These are phyloP conservation scores for Chaetoderma sp. DNA, from an alignment of 2,888 invertebrate species.

Conservation along the genomic window DNA sequence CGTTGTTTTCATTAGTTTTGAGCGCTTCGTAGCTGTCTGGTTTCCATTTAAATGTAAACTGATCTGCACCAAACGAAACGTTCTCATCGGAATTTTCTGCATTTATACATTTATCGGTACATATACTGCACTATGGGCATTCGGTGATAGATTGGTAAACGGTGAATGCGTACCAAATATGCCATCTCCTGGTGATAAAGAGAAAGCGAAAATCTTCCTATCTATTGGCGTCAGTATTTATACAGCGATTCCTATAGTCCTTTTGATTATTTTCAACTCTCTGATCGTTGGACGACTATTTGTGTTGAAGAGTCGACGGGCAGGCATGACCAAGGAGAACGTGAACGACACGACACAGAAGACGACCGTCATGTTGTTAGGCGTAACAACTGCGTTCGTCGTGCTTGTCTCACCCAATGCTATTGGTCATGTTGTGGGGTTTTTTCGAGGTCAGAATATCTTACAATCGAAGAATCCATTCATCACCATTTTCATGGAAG, in stretches of 20 bases:
- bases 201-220: no score
- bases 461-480: slow-evolving; percentile 34
- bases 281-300: slow-evolving; percentile 32
- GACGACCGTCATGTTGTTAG: slow-evolving; percentile 45
- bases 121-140: slow-evolving; percentile 42
- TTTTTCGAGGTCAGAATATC: slow-evolving; percentile 34
- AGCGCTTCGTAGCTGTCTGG: slow-evolving; percentile 48
- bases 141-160: slow-evolving; percentile 37
- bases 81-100: slow-evolving; percentile 22
- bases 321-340: not conserved
- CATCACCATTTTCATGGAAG: slow-evolving; percentile 41
- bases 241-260: slow-evolving; percentile 36
- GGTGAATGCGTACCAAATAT: slow-evolving; percentile 34
- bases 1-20: slow-evolving; percentile 44
- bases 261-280: slow-evolving; percentile 39
- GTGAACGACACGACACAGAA: slow-evolving; percentile 26
- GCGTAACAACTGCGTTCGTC: slow-evolving; percentile 42
- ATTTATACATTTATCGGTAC: slow-evolving; percentile 32
- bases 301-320: slow-evolving; percentile 13
- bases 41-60: slow-evolving; percentile 41
- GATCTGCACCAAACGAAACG: slow-evolving; percentile 37
- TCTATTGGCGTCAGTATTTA: slow-evolving; percentile 37
- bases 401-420: slow-evolving; percentile 44
- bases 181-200: slow-evolving; percentile 35
- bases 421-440: slow-evolving; percentile 39